Evolutionary conservation across 2,797 vertebrate species (phyloP), one percentile per base, ranked within the genome.

Genomic region (Varecia variegata): DNA sequence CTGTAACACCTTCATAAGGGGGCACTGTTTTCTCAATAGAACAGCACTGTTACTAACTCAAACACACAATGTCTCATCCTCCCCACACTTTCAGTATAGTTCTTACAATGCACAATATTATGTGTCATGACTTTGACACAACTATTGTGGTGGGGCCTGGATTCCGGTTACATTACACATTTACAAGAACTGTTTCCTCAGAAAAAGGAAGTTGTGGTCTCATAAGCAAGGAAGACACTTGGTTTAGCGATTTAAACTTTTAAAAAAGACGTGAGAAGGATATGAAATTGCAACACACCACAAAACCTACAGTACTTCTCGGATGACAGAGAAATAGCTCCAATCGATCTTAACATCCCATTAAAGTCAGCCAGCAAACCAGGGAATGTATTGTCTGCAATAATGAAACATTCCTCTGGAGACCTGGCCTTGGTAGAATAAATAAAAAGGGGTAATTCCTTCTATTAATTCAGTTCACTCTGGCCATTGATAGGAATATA

Each of bases 321-420:
- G 93, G 67, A 88, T 96, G 92, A 97, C 96, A 96, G 95, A 95
- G 88, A 97, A 95, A 97, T 90, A 94, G 90, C 65, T 86, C 62
- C 68, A 65, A 96, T 97, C 73, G 89, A 95, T 98, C 95, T 95
- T 96, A 97, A 86, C 67, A 95, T 96, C 79, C 95, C 93, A 97
- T 97, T 98, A 97, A 96, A 95, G 80, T 35, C 79, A 92, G 90
- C 86, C 82, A 95, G 93, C 14, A 96, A 95, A 86, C 96, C 93
- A 79, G 32, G 68, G 47, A 90, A 93, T 88, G 73, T 81, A 94
- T 65, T 91, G 79, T 95, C 76, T 86, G 92, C 40, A 95, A 60
- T 93, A 96, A 94, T 90, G 86, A 97, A 94, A 54, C 81, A 43
- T 73, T 95, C 52, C 97, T 95, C 94, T 71, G 56, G 97, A 95